Evolutionary conservation across 2,797 vertebrate genomes (phyloP).

Genomic region (Arremon brunneinucha): DNA sequence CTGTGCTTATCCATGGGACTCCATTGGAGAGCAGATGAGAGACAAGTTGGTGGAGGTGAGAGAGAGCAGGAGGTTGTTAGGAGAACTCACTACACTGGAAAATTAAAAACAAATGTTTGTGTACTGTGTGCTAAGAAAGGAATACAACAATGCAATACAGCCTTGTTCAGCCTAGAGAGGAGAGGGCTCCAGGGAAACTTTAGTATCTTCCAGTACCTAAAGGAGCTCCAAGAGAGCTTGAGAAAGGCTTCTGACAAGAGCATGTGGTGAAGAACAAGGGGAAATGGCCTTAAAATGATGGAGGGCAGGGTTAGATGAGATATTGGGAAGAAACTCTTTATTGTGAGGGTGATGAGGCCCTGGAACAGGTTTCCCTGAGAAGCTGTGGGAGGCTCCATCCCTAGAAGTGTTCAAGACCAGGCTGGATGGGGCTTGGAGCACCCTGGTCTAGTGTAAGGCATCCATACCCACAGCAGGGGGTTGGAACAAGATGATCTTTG

Average conservation of each 20-base stretch:
- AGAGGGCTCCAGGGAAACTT: background rate
- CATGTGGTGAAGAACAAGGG: background rate
- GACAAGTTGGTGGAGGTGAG: background rate
- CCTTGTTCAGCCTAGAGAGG: background rate
- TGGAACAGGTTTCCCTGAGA: background rate
- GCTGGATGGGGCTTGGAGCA: background rate
- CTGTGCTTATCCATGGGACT: background rate
- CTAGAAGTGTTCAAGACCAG: background rate
- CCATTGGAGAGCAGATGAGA: rapidly evolving
- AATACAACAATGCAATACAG: background rate
- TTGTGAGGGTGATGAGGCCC: background rate
- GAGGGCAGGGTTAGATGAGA: background rate
- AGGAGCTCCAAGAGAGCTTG: background rate
- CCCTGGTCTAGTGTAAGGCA: background rate
- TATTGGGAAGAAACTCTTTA: background rate
- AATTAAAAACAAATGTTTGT: background rate
- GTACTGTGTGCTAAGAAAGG: background rate
- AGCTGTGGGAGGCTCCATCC: background rate
- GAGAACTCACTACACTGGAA: background rate
- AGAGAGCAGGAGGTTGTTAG: background rate
- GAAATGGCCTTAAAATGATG: background rate
- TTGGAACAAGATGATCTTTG: background rate
- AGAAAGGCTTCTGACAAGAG: background rate
- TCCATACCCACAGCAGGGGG: background rate
- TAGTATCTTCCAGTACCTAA: background rate